Evolutionary conservation across 2,888 invertebrate species (phyloP).

Genomic region (Leucozona laternaria): DNA sequence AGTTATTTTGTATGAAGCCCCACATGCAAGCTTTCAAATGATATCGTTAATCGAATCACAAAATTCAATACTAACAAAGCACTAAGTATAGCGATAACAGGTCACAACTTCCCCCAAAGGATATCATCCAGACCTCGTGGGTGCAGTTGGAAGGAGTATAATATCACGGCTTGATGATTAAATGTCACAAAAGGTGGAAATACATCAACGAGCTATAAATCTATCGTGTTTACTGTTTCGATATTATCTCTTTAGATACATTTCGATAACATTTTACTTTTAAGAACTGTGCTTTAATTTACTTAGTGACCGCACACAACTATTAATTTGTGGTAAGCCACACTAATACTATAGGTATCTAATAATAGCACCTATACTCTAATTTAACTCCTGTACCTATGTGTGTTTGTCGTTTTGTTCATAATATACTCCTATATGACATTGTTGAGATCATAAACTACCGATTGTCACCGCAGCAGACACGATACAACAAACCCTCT

Average conservation of each 20-base stretch:
- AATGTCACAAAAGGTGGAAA: not conserved
- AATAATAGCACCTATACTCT: not conserved
- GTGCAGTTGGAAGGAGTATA: not conserved
- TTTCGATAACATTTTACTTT: constrained; percentile 7
- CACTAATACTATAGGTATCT: not conserved
- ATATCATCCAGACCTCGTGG: not conserved
- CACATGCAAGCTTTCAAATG: not conserved
- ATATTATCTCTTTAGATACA: constrained; percentile 35
- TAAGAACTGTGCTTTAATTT: not conserved
- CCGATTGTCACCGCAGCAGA: constrained; percentile 33
- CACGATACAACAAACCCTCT: not conserved
- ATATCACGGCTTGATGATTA: constrained; percentile 18
- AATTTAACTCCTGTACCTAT: too few relatives aligned
- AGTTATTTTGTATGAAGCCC: too few relatives aligned
- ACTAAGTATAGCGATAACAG: not conserved
- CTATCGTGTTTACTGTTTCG: constrained; percentile 50
- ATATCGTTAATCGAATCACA: not conserved
- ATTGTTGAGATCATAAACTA: constrained; percentile 50
- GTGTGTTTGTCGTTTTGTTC: constrained; percentile 2
- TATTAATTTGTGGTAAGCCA: not conserved
- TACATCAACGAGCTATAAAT: constrained; percentile 41
- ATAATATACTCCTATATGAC: constrained; percentile 25
- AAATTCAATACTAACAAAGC: not conserved
- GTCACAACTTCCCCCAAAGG: not conserved
- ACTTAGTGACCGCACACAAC: constrained; percentile 13